A percentile compares a stretch with the other conserved stretches of the same genome.
phyloP scores from a whole-genome alignment of 1,140 invertebrate species.

The Plectrocnemia conspersa region DNA sequence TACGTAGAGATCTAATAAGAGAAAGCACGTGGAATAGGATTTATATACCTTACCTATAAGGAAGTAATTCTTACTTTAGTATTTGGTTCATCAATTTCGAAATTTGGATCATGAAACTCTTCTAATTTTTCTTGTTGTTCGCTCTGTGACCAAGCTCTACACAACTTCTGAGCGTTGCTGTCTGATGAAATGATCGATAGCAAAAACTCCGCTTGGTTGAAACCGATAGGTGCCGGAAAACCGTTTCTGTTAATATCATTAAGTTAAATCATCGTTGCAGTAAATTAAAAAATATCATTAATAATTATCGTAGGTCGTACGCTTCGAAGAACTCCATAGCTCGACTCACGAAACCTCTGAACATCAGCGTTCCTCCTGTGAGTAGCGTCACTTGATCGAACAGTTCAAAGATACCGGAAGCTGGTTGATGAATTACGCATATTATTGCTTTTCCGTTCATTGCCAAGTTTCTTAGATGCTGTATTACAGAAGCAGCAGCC shows the following conservation, averaged over 20 bases:
- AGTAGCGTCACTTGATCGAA: conserved; percentile 77
- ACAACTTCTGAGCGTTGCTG: conserved; percentile 18
- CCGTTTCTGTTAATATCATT: no score
- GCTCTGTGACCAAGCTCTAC: conserved; percentile 20
- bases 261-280: no score
- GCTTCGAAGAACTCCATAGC: conserved; percentile 60
- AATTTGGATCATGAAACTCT: no score
- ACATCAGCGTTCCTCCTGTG: conserved; percentile 73
- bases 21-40: no score
- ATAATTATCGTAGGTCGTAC: conserved; percentile 48
- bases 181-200: conserved; percentile 44
- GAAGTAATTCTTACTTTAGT: no score
- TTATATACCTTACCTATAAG: no score
- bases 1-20: no score
- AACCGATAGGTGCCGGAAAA: conserved; percentile 58
- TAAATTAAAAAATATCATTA: no score
- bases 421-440: conserved; percentile 83
- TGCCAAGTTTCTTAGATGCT: conserved; percentile 61
- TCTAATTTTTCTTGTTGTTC: no score
- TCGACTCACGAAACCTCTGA: conserved; percentile 65
- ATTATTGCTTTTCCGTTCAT: conserved; percentile 69
- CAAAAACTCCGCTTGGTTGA: conserved; percentile 70
- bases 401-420: conserved; percentile 75
- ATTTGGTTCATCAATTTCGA: no score
- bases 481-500: conserved; percentile 68